phyloP scores from a whole-genome alignment of 2,113 vertebrate species.

The Lasiurus cinereus region DNA sequence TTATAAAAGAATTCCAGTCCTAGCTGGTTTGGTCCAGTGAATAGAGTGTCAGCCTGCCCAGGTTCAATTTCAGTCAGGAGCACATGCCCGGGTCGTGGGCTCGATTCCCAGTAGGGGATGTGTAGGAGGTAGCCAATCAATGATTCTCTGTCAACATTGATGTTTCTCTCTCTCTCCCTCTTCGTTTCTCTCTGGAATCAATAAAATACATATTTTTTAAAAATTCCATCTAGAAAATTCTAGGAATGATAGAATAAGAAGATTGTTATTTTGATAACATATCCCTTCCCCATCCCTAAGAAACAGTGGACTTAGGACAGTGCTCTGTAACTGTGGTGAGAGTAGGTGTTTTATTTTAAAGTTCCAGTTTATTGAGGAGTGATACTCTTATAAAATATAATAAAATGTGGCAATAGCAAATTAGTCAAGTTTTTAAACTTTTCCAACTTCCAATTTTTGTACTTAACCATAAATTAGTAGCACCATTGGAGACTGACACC shows the following conservation, averaged over 20 bases:
- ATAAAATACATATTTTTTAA: too few species aligned
- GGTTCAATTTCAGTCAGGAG: too few species aligned
- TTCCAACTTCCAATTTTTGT: not conserved
- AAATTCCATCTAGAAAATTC: constrained; percentile 3
- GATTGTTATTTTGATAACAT: not conserved
- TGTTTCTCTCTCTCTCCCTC: too few species aligned
- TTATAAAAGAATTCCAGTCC: too few species aligned
- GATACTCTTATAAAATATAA: not conserved
- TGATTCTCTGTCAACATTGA: too few species aligned
- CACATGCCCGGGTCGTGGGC: too few species aligned
- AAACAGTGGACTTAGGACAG: not conserved
- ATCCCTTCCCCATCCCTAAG: too few species aligned
- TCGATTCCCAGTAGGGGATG: too few species aligned
- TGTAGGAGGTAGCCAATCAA: too few species aligned
- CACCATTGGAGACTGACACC: not conserved
- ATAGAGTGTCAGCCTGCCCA: too few species aligned
- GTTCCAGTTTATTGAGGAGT: not conserved
- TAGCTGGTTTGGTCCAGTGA: too few species aligned
- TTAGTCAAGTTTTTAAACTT: not conserved
- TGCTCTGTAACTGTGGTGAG: not conserved
- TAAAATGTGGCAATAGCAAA: constrained; percentile 2
- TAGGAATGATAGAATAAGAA: not conserved
- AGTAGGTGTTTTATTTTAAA: constrained; percentile 10
- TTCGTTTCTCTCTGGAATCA: too few species aligned
- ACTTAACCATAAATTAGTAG: not conserved